Conservation (phyloP, 2,797 vertebrate species). For the Discoglossus pictus region DNA sequence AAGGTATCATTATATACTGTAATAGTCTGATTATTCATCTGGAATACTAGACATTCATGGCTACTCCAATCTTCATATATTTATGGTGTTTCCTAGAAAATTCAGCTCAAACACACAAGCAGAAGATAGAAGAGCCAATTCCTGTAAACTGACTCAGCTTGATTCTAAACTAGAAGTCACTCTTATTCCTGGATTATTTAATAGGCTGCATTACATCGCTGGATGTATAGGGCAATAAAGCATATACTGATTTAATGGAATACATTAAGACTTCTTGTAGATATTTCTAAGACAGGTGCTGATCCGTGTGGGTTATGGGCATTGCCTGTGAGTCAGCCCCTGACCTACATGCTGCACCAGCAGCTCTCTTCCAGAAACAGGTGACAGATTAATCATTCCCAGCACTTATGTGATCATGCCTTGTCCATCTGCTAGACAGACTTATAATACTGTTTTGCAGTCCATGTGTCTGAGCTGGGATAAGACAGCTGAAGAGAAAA, state of each 20-base stretch:
- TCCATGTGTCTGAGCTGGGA: constrained; percentile 51
- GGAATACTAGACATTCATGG: no score
- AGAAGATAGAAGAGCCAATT: no score
- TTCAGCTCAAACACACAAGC: no score
- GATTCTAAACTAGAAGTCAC: not conserved
- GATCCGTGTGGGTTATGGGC: constrained; percentile 32
- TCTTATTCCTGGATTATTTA: not conserved
- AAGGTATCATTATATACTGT: no score
- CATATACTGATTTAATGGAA: constrained; percentile 2
- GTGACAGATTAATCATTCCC: constrained; percentile 48
- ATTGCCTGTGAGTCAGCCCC: constrained; percentile 37
- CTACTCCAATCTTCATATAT: no score
- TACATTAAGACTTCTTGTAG: not conserved
- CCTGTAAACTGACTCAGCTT: not conserved
- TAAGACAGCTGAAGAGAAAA: constrained; percentile 40
- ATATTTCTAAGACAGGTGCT: constrained; percentile 23
- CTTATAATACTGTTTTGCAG: constrained; percentile 44
- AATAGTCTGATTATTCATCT: no score
- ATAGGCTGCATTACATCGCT: not conserved
- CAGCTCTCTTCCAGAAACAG: constrained; percentile 36
- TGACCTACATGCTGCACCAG: constrained; percentile 45
- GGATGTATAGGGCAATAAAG: constrained; percentile 7
- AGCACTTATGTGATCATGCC: constrained; percentile 45
- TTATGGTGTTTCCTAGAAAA: no score
- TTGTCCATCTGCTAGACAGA: constrained; percentile 38